Evolutionary conservation across 2,797 vertebrate species (phyloP).

Genomic region (Gephyroberyx darwinii): DNA sequence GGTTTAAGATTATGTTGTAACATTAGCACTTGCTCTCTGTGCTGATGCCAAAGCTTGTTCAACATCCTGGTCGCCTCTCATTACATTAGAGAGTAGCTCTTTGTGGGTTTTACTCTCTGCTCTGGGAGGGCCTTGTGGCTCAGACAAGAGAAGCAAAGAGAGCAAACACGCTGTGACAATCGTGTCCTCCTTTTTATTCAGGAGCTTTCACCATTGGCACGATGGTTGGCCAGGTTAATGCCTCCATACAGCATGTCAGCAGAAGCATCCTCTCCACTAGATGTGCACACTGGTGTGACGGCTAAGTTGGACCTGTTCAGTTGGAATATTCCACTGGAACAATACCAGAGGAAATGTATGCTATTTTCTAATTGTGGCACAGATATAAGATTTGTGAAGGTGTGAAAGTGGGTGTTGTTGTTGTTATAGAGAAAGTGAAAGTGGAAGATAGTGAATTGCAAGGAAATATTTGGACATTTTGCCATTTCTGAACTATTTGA

Average conservation of each 20-base stretch:
- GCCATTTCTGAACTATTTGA: constrained; percentile 26
- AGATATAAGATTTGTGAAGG: constrained; percentile 38
- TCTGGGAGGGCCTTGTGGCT: constrained; percentile 66
- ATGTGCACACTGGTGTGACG: constrained; percentile 66
- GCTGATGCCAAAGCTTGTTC: constrained; percentile 7
- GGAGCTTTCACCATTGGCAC: constrained; percentile 71
- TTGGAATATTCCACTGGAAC: constrained; percentile 45
- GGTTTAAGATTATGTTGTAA: neutral
- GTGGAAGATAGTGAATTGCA: neutral
- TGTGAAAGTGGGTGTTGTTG: constrained; percentile 19
- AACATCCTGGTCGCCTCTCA: constrained; percentile 9
- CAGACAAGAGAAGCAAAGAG: constrained; percentile 68
- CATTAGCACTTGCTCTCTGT: constrained; percentile 12
- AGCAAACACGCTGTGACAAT: constrained; percentile 83
- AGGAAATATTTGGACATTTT: constrained; percentile 4
- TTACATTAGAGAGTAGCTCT: constrained; percentile 53
- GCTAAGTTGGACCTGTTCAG: constrained; percentile 57
- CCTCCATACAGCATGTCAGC: constrained; percentile 81
- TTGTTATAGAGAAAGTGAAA: neutral
- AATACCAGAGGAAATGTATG: constrained; percentile 39
- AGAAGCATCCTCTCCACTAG: constrained; percentile 63
- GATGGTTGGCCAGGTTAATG: constrained; percentile 80
- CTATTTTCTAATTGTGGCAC: constrained; percentile 41
- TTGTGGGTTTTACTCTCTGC: constrained; percentile 47
- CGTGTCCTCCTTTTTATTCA: constrained; percentile 78